Evolutionary conservation across 53 echinoderm and acorn worm genomes (phyloP).

Genomic region (Mesocentrotus franciscanus): DNA sequence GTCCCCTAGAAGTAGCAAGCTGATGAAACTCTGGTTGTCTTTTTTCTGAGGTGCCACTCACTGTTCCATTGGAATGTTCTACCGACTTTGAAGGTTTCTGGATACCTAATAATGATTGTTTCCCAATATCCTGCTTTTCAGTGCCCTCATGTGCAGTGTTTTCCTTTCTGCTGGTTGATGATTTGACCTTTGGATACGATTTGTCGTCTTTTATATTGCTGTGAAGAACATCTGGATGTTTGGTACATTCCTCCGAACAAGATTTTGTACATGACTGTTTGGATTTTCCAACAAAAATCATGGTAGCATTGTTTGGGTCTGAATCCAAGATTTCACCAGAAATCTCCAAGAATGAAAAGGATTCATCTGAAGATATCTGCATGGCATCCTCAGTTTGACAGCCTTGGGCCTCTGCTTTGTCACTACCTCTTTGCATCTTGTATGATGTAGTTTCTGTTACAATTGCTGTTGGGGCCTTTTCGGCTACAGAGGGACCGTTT

Average conservation of each 20-base stretch:
- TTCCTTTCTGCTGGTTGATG: neutral
- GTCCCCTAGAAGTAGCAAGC: neutral
- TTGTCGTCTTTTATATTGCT: neutral
- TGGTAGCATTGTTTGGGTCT: neutral
- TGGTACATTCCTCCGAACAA: neutral
- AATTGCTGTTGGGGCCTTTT: neutral
- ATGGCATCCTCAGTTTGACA: neutral
- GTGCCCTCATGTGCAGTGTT: neutral
- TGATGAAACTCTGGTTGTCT: neutral
- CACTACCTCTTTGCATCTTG: neutral
- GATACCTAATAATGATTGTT: neutral
- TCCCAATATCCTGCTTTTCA: neutral
- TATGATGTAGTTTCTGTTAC: neutral
- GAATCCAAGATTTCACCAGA: slow-evolving; percentile 5
- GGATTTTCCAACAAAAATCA: slow-evolving; percentile 49
- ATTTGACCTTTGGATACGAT: neutral
- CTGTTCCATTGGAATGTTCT: neutral
- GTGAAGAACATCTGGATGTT: neutral
- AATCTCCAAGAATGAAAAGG: slow-evolving; percentile 35
- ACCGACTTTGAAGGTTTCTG: neutral
- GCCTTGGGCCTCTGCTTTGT: neutral
- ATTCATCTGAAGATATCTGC: slow-evolving; percentile 6
- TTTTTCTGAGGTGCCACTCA: neutral
- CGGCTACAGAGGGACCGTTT: neutral
- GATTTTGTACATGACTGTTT: neutral